Percentiles rank a stretch among this genome's conserved stretches.
These are phyloP conservation scores for Serinus canaria DNA, from an alignment of 2,113 vertebrate species.

Conservation along the genomic window DNA sequence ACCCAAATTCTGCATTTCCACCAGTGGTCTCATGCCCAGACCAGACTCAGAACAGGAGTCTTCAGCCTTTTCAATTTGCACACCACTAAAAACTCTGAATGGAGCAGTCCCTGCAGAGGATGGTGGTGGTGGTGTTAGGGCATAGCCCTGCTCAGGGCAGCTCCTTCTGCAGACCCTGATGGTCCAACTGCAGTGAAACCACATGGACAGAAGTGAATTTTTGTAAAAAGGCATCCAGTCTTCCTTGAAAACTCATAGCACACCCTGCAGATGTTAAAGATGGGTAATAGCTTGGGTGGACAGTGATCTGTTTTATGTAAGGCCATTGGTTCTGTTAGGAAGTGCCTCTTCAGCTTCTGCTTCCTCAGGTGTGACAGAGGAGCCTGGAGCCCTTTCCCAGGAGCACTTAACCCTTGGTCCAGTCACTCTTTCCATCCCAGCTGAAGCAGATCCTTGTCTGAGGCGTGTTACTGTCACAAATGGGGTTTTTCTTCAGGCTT, in stretches of 20 bases:
- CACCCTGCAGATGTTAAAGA: not conserved
- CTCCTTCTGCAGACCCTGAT: not conserved
- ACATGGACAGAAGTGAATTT: not conserved
- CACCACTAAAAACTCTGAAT: not conserved
- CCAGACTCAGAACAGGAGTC: not conserved
- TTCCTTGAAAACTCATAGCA: not conserved
- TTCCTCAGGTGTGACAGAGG: not conserved
- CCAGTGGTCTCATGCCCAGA: not conserved
- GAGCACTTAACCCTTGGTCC: not conserved
- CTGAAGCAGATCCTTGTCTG: not conserved
- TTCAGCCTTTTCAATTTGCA: not conserved
- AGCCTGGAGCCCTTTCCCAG: not conserved
- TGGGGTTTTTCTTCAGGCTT: not conserved
- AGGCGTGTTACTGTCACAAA: not conserved
- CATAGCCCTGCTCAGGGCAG: not conserved
- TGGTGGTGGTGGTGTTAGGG: not conserved
- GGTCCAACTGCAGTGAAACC: not conserved
- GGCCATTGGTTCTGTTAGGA: not conserved
- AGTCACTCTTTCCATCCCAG: not conserved
- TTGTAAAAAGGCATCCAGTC: not conserved
- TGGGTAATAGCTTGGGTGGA: not conserved
- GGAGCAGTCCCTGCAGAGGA: not conserved
- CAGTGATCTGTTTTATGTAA: not conserved
- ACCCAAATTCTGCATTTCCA: not conserved
- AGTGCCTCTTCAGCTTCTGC: not conserved